phyloP scores from a whole-genome alignment of 1,140 invertebrate species.

The Caenorhabditis latens region DNA sequence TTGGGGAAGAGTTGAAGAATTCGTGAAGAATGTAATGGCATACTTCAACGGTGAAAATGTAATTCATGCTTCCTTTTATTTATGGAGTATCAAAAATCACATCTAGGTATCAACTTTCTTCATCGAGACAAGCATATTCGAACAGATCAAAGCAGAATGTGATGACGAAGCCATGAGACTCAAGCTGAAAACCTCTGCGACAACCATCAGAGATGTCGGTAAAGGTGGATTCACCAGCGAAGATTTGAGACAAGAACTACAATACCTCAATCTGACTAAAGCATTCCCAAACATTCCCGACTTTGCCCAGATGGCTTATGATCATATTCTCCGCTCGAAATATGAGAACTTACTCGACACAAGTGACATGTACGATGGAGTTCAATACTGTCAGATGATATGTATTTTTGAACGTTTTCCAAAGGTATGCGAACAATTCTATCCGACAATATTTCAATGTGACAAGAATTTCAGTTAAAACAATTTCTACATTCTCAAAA shows the following conservation, averaged over 20 bases:
- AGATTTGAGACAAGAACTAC: neutral
- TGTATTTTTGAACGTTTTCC: neutral
- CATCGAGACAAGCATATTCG: neutral
- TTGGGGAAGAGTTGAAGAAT: neutral
- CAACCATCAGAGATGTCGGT: neutral
- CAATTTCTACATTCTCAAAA: neutral
- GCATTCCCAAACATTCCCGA: neutral
- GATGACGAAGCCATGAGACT: neutral
- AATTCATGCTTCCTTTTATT: neutral
- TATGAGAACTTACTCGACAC: neutral
- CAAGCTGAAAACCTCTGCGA: neutral
- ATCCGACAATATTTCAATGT: neutral
- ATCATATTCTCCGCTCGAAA: neutral
- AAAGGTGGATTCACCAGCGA: neutral
- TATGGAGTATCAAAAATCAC: neutral
- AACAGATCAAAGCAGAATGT: neutral
- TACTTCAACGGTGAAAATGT: neutral
- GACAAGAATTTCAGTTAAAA: neutral
- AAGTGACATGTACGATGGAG: neutral
- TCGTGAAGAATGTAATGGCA: neutral
- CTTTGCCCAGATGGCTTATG: neutral
- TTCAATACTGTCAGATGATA: neutral
- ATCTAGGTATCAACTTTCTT: neutral
- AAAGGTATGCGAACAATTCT: neutral
- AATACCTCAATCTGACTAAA: neutral